Evolutionary conservation across 2,888 invertebrate species (phyloP), one percentile per base, ranked within the genome.

Genomic region (Pteria penguin): DNA sequence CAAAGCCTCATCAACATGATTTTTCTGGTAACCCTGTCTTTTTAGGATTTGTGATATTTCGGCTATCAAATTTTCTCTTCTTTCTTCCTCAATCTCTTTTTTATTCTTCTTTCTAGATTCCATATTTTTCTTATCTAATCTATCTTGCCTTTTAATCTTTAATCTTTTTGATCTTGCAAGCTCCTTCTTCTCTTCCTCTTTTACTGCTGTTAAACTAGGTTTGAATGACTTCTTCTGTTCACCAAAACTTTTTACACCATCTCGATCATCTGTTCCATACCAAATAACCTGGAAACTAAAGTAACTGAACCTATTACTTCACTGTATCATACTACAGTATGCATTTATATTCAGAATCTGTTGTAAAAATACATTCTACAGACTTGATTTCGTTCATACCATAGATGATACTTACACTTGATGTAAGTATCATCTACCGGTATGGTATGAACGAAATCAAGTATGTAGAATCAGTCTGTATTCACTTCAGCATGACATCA

Each of bases 131-230:
- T 27, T 24, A 22, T 24, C 27, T 2, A 14, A 11, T 33, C 71
- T 52, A 1, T 72, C 76, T 54, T 45, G 22, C 33, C 82, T 62
- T 58, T 85, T 84, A 2, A 87, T 72, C 14, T 66, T 63, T 0
- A 86, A 70, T 24, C 75, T 45, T 57, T 73, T 75, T 4, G 86
- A 81, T 14, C 61, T 31, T 27, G 76, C 67, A 11, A 76, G 70
- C 68, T 88, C 88, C 29, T 70, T 31, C 5, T 74, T 31, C 77
- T 83, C 84, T 22, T 83, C 79, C 14, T 74, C 61, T 18, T 69
- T 33, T n/a, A 85, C 65, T 2, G 76, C 68, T 24, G 69, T 65
- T 18, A 60, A 26, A 14, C 72, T 75, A 5, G 86, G 82, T 2
- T 65, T 55, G 18, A 55, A 69, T 27, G 87, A 67, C 32, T 52